Evolutionary conservation across 64 coral and sea anemone species (phyloP).

Genomic region (Montipora cactus): DNA sequence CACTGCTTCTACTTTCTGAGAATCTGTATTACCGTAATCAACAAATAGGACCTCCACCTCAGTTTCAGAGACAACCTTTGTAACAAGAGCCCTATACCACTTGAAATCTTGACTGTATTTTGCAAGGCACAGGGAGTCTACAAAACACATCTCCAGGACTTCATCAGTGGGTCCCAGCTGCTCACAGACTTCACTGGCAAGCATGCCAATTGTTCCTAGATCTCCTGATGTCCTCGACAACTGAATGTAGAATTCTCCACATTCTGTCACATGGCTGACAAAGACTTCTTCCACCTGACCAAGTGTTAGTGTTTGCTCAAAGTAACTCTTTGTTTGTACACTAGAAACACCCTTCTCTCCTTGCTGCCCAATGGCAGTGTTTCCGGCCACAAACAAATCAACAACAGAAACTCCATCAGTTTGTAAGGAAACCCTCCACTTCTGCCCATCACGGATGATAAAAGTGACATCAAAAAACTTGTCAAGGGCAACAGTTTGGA

Average conservation of each 20-base stretch:
- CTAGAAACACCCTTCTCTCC: neutral
- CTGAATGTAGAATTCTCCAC: conserved; percentile 71
- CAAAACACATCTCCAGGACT: conserved; percentile 60
- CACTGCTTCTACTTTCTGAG: conserved; percentile 36
- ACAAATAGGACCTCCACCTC: conserved; percentile 75
- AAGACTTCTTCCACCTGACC: conserved; percentile 64
- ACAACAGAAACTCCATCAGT: conserved; percentile 52
- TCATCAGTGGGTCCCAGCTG: conserved; percentile 27
- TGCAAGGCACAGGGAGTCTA: conserved; percentile 82
- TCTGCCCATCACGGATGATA: conserved; percentile 13
- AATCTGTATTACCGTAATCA: conserved; percentile 93
- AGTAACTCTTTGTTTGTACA: neutral
- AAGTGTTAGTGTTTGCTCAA: neutral
- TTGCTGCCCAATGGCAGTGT: neutral
- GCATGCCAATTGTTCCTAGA: conserved; percentile 45
- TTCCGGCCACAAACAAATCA: conserved; percentile 41
- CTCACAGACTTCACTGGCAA: conserved; percentile 66
- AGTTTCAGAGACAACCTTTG: conserved; percentile 25
- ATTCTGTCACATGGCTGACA: conserved; percentile 69
- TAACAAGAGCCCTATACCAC: conserved; percentile 90
- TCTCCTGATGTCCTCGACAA: conserved; percentile 37
- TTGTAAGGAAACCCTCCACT: conserved; percentile 73
- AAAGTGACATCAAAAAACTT: conserved; percentile 58
- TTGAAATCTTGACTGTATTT: conserved; percentile 78
- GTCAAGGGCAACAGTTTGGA: conserved; percentile 55